Conservation (phyloP, 2,113 vertebrate species). For the Toxotes chatareus region DNA sequence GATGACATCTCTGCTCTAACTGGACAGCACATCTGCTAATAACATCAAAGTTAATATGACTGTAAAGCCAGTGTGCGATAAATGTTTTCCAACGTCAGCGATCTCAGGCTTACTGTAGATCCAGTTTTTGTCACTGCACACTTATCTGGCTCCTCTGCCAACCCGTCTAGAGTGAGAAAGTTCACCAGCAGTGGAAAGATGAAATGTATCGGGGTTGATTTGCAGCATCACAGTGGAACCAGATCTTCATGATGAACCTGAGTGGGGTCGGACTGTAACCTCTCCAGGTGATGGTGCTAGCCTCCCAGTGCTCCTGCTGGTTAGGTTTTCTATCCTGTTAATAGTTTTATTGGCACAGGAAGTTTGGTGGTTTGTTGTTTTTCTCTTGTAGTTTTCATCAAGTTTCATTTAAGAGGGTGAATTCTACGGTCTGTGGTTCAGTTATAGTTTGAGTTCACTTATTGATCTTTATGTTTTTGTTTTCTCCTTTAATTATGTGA, state of each 20-base stretch:
- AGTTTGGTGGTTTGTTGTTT: conserved; percentile 6
- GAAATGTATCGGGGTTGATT: neutral
- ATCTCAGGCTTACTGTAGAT: conserved; percentile 42
- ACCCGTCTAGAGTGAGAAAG: neutral
- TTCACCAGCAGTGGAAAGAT: neutral
- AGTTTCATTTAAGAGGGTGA: neutral
- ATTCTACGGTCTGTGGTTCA: neutral
- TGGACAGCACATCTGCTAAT: conserved; percentile 14
- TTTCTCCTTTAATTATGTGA: neutral
- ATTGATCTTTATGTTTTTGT: neutral
- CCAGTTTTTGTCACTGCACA: conserved; percentile 19
- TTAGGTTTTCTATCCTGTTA: conserved; percentile 55
- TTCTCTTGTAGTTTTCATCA: neutral
- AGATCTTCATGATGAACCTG: conserved; percentile 15
- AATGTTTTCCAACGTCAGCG: conserved; percentile 2
- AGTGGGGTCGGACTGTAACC: conserved; percentile 30
- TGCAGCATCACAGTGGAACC: conserved; percentile 3
- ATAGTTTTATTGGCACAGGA: conserved; percentile 7
- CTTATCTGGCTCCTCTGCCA: neutral
- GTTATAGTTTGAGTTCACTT: neutral
- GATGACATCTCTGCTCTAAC: conserved; percentile 14
- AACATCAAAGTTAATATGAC: neutral
- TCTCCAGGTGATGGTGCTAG: conserved; percentile 66
- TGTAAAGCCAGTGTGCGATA: conserved; percentile 13
- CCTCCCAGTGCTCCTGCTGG: conserved; percentile 62